phyloP scores from a whole-genome alignment of 2,113 vertebrate species.

The Hypomesus transpacificus region DNA sequence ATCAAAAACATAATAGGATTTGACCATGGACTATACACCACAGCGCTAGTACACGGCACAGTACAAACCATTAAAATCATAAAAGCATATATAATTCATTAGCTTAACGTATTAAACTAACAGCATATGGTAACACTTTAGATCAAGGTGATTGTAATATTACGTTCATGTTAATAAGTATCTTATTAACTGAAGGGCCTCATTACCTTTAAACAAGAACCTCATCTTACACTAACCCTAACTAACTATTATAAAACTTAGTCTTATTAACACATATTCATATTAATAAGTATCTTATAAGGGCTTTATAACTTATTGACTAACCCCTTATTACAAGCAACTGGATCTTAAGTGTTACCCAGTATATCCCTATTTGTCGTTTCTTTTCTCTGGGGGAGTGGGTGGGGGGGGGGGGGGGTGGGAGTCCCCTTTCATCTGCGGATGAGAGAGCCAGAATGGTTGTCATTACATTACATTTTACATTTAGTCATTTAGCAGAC shows the following conservation, averaged over 20 bases:
- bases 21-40: slow-evolving; percentile 18
- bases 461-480: no score
- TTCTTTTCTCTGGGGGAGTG: no score
- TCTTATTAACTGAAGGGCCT: not conserved
- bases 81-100: slow-evolving; percentile 55
- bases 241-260: no score
- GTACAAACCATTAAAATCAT: slow-evolving; percentile 40
- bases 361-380: slow-evolving; percentile 5
- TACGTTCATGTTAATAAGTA: slow-evolving; percentile 17
- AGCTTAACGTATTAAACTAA: slow-evolving; percentile 39
- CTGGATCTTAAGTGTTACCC: no score
- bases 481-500: no score
- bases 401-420: no score
- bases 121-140: slow-evolving; percentile 24
- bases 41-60: slow-evolving; percentile 44
- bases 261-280: no score
- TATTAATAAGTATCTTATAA: no score
- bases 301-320: no score
- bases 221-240: not conserved
- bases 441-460: not conserved
- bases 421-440: no score
- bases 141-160: slow-evolving; percentile 19
- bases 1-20: slow-evolving; percentile 9
- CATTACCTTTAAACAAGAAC: slow-evolving; percentile 9
- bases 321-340: no score